A percentile compares a stretch with the other conserved stretches of the same genome.
These are phyloP conservation scores for Apoda limacodes DNA, from an alignment of 2,888 invertebrate genomes.

Conservation along the genomic window DNA sequence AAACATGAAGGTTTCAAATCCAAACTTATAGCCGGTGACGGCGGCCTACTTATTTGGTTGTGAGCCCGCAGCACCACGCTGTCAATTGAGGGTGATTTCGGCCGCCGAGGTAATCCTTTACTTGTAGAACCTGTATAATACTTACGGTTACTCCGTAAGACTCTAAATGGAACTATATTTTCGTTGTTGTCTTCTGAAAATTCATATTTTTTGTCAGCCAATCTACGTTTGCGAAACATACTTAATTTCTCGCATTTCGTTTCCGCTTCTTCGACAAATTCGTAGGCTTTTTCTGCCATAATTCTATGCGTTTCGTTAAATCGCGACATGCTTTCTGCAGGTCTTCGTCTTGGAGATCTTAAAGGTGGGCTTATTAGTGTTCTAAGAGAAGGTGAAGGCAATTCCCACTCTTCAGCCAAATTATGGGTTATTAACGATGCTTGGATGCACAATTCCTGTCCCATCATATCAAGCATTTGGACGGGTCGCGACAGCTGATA, in stretches of 20 bases:
- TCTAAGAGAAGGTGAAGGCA: slow-evolving; percentile 57
- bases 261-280: slow-evolving; percentile 86
- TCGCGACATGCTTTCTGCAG: slow-evolving; percentile 63
- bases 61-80: slow-evolving; percentile 56
- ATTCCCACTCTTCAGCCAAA: slow-evolving; percentile 65
- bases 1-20: slow-evolving; percentile 37
- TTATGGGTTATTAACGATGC: slow-evolving; percentile 57
- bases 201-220: slow-evolving; percentile 93
- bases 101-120: slow-evolving; percentile 35
- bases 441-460: slow-evolving; percentile 59
- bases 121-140: slow-evolving; percentile 55
- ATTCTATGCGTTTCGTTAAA: slow-evolving; percentile 65
- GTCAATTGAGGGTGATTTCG: slow-evolving; percentile 57
- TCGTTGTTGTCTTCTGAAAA: slow-evolving; percentile 84
- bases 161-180: slow-evolving; percentile 74
- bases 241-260: slow-evolving; percentile 88
- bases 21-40: slow-evolving; percentile 37
- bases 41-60: slow-evolving; percentile 52
- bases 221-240: slow-evolving; percentile 83
- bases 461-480: slow-evolving; percentile 54
- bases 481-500: slow-evolving; percentile 52
- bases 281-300: slow-evolving; percentile 81
- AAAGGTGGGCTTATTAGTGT: slow-evolving; percentile 60
- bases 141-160: slow-evolving; percentile 67
- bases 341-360: slow-evolving; percentile 53